Percentiles rank a stretch among this genome's conserved stretches.
phyloP scores from a whole-genome alignment of 1,140 invertebrate species.

The Antheraea mylitta region DNA sequence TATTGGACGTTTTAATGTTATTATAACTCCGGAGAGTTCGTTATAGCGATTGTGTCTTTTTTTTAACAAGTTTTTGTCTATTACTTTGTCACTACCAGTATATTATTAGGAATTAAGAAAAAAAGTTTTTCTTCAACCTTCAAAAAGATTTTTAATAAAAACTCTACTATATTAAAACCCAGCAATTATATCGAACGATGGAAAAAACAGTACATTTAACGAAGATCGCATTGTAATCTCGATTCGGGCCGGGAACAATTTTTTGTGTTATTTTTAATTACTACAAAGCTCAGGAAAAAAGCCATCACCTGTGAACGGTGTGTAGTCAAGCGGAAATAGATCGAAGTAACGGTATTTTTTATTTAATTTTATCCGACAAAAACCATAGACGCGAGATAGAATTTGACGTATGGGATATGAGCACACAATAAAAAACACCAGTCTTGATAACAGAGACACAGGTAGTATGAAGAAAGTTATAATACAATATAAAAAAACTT shows the following conservation, averaged over 20 bases:
- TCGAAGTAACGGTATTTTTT: constrained; percentile 64
- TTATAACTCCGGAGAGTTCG: constrained; percentile 38
- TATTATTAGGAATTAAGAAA: background rate
- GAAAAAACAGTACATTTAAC: constrained; percentile 41
- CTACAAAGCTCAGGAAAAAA: constrained; percentile 50
- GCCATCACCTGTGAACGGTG: constrained; percentile 62
- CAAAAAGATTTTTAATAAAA: constrained; percentile 18
- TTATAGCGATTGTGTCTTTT: constrained; percentile 33
- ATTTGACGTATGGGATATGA: constrained; percentile 61
- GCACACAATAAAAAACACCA: constrained; percentile 41
- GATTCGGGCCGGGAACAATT: constrained; percentile 23
- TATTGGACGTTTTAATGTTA: constrained; percentile 58
- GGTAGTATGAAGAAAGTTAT: constrained; percentile 16
- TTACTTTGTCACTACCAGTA: constrained; percentile 5
- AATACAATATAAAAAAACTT: background rate
- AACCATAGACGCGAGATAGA: constrained; percentile 57
- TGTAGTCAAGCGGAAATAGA: constrained; percentile 69
- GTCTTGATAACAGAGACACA: constrained; percentile 32
- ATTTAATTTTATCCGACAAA: constrained; percentile 56
- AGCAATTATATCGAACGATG: constrained; percentile 29
- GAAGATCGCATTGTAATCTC: constrained; percentile 46
- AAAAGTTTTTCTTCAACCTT: background rate
- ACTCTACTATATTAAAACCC: constrained; percentile 21
- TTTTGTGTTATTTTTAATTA: constrained; percentile 58
- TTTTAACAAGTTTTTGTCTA: constrained; percentile 33